These are phyloP conservation scores for Lasius fuliginosus DNA, from an alignment of 2,888 invertebrate genomes.

Conservation along the genomic window DNA sequence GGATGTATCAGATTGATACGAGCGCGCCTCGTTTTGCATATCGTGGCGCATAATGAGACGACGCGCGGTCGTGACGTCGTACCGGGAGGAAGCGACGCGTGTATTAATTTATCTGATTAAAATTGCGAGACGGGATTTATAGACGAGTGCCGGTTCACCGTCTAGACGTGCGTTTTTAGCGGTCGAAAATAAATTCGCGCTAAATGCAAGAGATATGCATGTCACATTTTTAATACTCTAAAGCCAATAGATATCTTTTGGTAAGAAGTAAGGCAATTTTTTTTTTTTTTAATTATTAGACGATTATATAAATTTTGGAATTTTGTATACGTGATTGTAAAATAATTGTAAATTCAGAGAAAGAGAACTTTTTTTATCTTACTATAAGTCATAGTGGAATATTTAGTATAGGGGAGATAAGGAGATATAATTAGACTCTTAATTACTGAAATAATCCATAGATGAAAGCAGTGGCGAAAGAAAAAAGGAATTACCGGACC, in stretches of 20 bases:
- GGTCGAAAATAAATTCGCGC: background rate
- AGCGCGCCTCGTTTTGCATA: slow-evolving; percentile 55
- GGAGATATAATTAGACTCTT: slow-evolving; percentile 9
- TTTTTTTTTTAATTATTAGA: background rate
- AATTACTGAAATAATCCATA: slow-evolving; percentile 8
- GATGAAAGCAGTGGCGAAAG: slow-evolving; percentile 30
- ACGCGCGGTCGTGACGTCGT: slow-evolving; percentile 8
- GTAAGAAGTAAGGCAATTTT: background rate
- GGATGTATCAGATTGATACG: slow-evolving; percentile 63
- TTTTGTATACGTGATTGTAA: background rate
- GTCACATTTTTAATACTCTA: background rate
- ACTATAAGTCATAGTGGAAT: background rate
- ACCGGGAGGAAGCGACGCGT: slow-evolving; percentile 41
- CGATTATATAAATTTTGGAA: background rate
- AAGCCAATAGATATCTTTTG: no score
- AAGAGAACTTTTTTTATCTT: background rate
- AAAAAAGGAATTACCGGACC: background rate
- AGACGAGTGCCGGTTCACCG: slow-evolving; percentile 12
- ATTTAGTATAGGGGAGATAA: background rate
- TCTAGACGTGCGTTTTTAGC: background rate
- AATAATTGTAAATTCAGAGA: background rate
- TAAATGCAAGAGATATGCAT: background rate
- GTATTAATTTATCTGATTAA: slow-evolving; percentile 46
- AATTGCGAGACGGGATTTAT: slow-evolving; percentile 19
- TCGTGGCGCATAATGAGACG: slow-evolving; percentile 53